Base-by-base conservation (phyloP, 1,140 invertebrate species). In the Lethrus apterus region DNA sequence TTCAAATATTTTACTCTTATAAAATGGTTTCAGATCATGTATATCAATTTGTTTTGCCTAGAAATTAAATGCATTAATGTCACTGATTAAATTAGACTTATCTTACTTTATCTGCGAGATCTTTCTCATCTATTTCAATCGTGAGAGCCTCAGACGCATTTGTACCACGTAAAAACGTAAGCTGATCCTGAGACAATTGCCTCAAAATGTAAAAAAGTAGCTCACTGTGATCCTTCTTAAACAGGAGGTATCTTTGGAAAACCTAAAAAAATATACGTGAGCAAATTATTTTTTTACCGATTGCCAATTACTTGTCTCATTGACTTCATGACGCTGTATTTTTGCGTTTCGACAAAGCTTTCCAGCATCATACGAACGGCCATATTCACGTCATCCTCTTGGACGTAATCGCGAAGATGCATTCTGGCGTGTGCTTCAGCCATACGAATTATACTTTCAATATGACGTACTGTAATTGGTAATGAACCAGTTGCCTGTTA, bases 361-460 rank as follows among this genome's bases (percentile, higher is more conserved):
- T 99, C 94, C 15, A 99, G 74, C 82, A 94, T 90, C 71, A 98
- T 93, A 51, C 90, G 76, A 35, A 98, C 96, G 9, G 96, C 93
- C 78, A 96, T 84, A 68, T 97, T 97, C 4, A 99, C 90, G 68
- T 99, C 97, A 50, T 92, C 87, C 58, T 98, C 93, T 57, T 84
- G 78, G 1, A 99, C 95, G 62, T 86, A 90, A 54, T 92, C 83
- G 9, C 96, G 73, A 9, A 99, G 71, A 72, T 98, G 93, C 77
- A 99, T 91, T 51, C 88, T 83, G 0, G 96, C 95, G 74, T 96
- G 88, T 0, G 96, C 91, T 71, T 99, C 96, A 0, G 93, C 78
- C 82, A 97, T 88, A 20, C 97, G 80, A 59, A 99, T 98, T 64
- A 99, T 93, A 60, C 93, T 96, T 73, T 99, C 97, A 57, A 99